Conservation (phyloP, 2,797 vertebrate genomes). For the Girardinus metallicus region DNA sequence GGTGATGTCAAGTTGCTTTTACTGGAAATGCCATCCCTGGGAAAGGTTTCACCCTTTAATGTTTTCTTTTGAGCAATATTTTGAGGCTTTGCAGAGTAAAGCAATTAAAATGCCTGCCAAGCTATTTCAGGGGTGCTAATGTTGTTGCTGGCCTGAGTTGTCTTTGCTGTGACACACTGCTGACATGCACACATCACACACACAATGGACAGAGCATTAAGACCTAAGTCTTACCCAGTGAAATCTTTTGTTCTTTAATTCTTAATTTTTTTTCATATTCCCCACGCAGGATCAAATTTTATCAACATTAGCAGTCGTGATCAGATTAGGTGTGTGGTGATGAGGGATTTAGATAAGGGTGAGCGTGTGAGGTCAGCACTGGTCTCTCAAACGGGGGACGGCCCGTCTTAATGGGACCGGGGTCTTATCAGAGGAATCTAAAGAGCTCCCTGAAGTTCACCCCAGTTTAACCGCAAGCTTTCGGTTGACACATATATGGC, state of each 20-base stretch:
- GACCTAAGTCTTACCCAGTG: neutral
- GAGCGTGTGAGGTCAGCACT: conserved; percentile 61
- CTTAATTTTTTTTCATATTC: conserved; percentile 42
- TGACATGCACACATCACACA: conserved; percentile 40
- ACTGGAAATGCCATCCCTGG: conserved; percentile 29
- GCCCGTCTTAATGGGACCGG: conserved; percentile 56
- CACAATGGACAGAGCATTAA: neutral
- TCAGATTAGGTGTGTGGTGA: conserved; percentile 75
- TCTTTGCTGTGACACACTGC: conserved; percentile 51
- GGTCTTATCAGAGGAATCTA: conserved; percentile 76
- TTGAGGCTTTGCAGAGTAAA: conserved; percentile 72
- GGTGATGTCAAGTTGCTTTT: conserved; percentile 20
- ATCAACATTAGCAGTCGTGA: conserved; percentile 66
- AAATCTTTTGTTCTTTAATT: conserved; percentile 34
- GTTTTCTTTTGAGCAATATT: conserved; percentile 52
- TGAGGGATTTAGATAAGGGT: conserved; percentile 78
- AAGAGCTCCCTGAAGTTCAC: conserved; percentile 78
- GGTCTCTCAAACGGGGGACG: conserved; percentile 56
- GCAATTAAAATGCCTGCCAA: conserved; percentile 81
- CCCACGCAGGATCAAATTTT: conserved; percentile 48
- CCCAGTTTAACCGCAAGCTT: conserved; percentile 57
- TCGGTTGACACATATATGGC: conserved; percentile 46
- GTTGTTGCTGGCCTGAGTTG: conserved; percentile 65
- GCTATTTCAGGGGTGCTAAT: conserved; percentile 78
- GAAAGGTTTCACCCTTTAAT: conserved; percentile 48